phyloP scores from a whole-genome alignment of 1,140 invertebrate genomes.

The Ips typographus region DNA sequence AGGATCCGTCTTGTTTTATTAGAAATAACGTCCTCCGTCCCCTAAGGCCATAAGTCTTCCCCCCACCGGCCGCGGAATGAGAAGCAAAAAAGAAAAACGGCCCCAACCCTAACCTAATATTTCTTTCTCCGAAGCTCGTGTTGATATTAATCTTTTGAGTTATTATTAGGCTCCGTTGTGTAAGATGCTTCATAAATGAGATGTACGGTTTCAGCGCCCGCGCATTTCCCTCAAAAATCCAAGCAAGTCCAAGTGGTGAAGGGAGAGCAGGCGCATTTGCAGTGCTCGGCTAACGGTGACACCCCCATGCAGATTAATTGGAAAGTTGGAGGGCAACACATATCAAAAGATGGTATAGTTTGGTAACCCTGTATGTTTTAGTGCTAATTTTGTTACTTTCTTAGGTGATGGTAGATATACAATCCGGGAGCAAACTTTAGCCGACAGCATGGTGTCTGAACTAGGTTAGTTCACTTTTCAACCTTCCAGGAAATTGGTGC shows the following conservation, averaged over 20 bases:
- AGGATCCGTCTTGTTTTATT: neutral
- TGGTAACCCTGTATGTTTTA: neutral
- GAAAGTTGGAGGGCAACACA: constrained; percentile 64
- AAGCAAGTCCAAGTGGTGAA: constrained; percentile 74
- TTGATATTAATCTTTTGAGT: constrained; percentile 4
- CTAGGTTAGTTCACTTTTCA: constrained; percentile 51
- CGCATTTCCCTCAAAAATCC: constrained; percentile 78
- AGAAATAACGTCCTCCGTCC: neutral
- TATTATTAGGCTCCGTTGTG: no score
- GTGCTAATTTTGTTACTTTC: constrained; percentile 4
- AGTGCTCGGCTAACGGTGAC: constrained; percentile 87
- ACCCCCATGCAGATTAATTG: constrained; percentile 85
- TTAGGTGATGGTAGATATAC: constrained; percentile 62
- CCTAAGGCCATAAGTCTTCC: neutral
- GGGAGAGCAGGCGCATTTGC: constrained; percentile 74
- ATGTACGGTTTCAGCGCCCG: constrained; percentile 65
- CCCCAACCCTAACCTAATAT: neutral
- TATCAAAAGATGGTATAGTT: constrained; percentile 59
- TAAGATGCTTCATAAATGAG: neutral
- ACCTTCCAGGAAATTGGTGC: neutral
- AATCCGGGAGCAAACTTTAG: constrained; percentile 70
- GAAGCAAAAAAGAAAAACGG: neutral
- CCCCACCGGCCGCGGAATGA: neutral
- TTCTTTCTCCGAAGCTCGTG: neutral
- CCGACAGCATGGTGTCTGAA: constrained; percentile 81